phyloP scores from a whole-genome alignment of 2,888 invertebrate species.

The Patella caerulea region DNA sequence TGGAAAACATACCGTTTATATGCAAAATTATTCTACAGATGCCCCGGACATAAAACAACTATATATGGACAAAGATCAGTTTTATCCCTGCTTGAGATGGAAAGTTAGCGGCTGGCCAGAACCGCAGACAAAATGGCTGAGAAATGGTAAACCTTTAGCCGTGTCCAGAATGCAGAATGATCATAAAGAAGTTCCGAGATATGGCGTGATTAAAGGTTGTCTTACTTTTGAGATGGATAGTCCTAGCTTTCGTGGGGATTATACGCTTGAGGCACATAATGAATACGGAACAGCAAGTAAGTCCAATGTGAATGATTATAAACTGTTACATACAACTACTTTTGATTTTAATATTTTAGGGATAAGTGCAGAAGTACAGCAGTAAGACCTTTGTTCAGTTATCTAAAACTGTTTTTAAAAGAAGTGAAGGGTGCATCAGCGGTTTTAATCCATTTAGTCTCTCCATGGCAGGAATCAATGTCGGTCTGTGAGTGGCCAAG shows the following conservation, averaged over 20 bases:
- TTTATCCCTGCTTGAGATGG: conserved; percentile 19
- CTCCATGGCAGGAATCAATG: too few relatives aligned
- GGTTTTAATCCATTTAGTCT: too few relatives aligned
- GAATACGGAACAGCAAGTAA: conserved; percentile 37
- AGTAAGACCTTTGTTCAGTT: too few relatives aligned
- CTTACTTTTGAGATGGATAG: conserved; percentile 42
- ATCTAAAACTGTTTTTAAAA: too few relatives aligned
- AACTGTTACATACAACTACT: too few relatives aligned
- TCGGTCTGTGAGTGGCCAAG: too few relatives aligned
- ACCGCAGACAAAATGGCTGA: conserved; percentile 26
- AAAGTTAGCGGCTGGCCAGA: conserved; percentile 28
- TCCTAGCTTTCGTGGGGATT: conserved; percentile 48
- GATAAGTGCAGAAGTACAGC: too few relatives aligned
- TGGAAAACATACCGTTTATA: too few relatives aligned
- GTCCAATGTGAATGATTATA: too few relatives aligned
- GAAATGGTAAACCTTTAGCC: conserved; percentile 15
- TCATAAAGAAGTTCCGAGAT: not conserved
- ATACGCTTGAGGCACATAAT: conserved; percentile 53
- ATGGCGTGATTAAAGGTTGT: conserved; percentile 37
- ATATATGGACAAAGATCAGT: not conserved
- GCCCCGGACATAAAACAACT: not conserved
- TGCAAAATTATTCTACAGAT: too few relatives aligned
- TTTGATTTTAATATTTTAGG: too few relatives aligned
- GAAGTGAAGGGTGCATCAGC: too few relatives aligned
- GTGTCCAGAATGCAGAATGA: not conserved